Evolutionary conservation across 2,113 vertebrate genomes (phyloP), one percentile per base, ranked within the genome.

Genomic region (Pseudopodoces humilis): DNA sequence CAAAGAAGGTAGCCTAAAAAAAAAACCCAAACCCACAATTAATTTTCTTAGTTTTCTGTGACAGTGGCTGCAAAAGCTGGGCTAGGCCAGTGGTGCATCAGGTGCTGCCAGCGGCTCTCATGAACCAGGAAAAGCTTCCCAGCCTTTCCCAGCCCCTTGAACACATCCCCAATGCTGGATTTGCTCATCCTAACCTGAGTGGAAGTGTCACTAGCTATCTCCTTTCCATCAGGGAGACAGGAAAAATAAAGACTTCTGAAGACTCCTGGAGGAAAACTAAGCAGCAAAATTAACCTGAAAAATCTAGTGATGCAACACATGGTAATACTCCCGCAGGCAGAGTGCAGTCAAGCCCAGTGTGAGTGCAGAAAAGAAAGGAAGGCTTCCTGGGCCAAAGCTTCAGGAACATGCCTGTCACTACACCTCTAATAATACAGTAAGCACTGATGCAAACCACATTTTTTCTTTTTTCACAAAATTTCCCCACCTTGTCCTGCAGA

Each of bases 91-190:
- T 0, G 3, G 28, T 62, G 33, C 1, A 11, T 9, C 2, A 4
- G 8, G 7, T 56, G 41, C n/a, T 86, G 30, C 33, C 47, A 33
- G 33, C 37, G 46, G 46, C 14, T 80, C 31, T 55, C 28, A 7
- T 13, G 7, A 22, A 13, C 35, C 78, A 86, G 53, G 33, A 64
- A 55, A 76, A 83, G 12, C 60, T 77, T 86, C 35, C 15, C 47
- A 59, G 50, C 25, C 43, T 55, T 39, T 15, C 46, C 12, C 0
- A 0, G 15, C 14, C 30, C 41, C 47, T 37, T n/a, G 33, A 1
- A 0, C 30, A 22, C 35, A 47, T 24, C 24, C 10, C 21, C 8
- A 24, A 35, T 47, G 15, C 25, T 28, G 55, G 30, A 17, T 11
- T 27, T 62, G 15, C 24, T 83, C 39, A 25, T 63, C 28, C 39